These are phyloP conservation scores for Ephestia elutella DNA, from an alignment of 1,140 invertebrate genomes.

Conservation along the genomic window DNA sequence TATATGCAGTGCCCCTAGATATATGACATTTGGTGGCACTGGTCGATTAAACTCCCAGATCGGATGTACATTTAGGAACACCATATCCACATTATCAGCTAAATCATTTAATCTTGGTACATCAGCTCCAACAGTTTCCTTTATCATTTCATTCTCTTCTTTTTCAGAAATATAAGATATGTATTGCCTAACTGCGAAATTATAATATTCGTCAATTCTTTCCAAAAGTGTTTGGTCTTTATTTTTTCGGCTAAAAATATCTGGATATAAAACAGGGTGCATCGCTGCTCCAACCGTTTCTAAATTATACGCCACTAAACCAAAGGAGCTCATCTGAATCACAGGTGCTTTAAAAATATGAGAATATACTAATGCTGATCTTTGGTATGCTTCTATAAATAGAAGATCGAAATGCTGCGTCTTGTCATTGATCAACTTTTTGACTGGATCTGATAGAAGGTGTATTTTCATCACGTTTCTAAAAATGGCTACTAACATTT, in stretches of 20 bases:
- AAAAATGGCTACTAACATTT: conserved; percentile 30
- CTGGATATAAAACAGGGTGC: conserved; percentile 66
- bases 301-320: conserved; percentile 18
- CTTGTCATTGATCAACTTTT: conserved; percentile 37
- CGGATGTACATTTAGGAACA: conserved; percentile 72
- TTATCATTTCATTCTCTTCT: conserved; percentile 20
- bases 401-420: conserved; percentile 48
- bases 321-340: conserved; percentile 53
- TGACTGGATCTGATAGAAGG: conserved; percentile 16
- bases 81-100: conserved; percentile 65
- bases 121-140: conserved; percentile 25
- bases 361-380: conserved; percentile 37
- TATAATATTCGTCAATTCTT: conserved; percentile 33
- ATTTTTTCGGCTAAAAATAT: conserved; percentile 34
- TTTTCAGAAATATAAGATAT: conserved; percentile 9
- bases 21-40: conserved; percentile 63
- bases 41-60: conserved; percentile 60
- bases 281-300: conserved; percentile 51
- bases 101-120: conserved; percentile 55
- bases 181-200: conserved; percentile 10
- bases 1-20: conserved; percentile 65
- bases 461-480: conserved; percentile 11
- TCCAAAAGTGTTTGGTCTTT: conserved; percentile 39
- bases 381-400: conserved; percentile 35
- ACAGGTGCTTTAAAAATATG: conserved; percentile 59